Evolutionary conservation across 2,113 vertebrate species (phyloP).

Genomic region (Bothrops jararaca): DNA sequence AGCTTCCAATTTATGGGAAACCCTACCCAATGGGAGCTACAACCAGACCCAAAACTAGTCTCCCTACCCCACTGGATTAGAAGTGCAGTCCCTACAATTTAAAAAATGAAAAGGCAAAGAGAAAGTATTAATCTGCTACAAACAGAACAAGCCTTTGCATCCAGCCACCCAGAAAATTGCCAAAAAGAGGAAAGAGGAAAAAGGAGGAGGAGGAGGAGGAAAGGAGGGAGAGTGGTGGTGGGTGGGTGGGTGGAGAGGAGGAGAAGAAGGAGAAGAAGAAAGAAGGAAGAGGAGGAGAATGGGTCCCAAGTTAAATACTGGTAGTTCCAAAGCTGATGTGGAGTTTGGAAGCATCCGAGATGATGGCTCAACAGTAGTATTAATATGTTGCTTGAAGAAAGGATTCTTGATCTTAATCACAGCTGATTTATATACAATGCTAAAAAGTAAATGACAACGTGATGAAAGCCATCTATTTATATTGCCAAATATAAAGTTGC

Average conservation of each 20-base stretch:
- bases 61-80: background rate
- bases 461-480: constrained; percentile 9
- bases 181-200: too few relatives aligned
- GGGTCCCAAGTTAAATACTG: background rate
- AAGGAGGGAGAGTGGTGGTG: too few relatives aligned
- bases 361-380: background rate
- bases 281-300: too few relatives aligned
- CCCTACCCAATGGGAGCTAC: background rate
- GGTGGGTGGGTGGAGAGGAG: too few relatives aligned
- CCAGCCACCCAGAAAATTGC: too few relatives aligned
- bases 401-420: background rate
- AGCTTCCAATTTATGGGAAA: background rate
- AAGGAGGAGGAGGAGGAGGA: too few relatives aligned
- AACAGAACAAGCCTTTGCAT: background rate
- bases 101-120: background rate
- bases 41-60: background rate
- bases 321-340: background rate
- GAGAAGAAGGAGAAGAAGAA: too few relatives aligned
- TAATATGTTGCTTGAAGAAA: background rate
- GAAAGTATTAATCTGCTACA: background rate
- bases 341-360: background rate
- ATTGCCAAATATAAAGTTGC: constrained; percentile 29
- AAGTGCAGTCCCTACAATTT: background rate
- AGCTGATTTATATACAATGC: background rate
- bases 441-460: constrained; percentile 12